A percentile compares a stretch with the other conserved stretches of the same genome.
Conservation (phyloP, 2,797 vertebrate species). For the Mormyrus proboscirostris region DNA sequence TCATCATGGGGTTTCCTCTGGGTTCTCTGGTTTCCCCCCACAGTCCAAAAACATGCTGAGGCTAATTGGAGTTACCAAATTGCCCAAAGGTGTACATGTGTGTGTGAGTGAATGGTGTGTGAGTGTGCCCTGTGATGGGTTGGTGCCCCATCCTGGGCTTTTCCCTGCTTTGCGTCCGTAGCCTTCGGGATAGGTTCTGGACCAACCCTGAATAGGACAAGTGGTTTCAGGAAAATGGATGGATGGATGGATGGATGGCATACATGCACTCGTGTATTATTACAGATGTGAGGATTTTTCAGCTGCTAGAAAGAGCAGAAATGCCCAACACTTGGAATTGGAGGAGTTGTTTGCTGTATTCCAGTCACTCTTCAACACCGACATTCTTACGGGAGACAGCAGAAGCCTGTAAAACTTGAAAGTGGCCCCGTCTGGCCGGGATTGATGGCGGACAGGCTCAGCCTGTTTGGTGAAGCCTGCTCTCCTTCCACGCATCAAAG, state of each 20-base stretch:
- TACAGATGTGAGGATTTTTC: neutral
- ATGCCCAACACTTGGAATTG: neutral
- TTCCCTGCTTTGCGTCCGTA: neutral
- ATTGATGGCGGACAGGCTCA: neutral
- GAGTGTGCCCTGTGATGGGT: neutral
- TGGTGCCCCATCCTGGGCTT: neutral
- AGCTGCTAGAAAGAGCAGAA: neutral
- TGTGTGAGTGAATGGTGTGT: neutral
- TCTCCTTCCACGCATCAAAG: neutral
- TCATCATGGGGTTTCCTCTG: neutral
- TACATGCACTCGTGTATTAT: neutral
- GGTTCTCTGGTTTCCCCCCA: neutral
- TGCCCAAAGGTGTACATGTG: neutral
- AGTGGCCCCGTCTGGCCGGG: neutral
- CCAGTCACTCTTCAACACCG: neutral
- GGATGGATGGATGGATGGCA: neutral
- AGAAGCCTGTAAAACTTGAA: slow-evolving; percentile 18
- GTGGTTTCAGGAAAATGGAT: neutral
- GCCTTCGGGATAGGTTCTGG: neutral
- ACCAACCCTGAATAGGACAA: neutral
- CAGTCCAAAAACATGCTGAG: neutral
- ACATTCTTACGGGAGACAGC: neutral
- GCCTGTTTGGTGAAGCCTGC: slow-evolving; percentile 15
- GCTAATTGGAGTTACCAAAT: neutral
- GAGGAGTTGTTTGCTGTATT: neutral